Evolutionary conservation across 2,113 vertebrate species (phyloP).

Genomic region (Ariopsis seemanni): DNA sequence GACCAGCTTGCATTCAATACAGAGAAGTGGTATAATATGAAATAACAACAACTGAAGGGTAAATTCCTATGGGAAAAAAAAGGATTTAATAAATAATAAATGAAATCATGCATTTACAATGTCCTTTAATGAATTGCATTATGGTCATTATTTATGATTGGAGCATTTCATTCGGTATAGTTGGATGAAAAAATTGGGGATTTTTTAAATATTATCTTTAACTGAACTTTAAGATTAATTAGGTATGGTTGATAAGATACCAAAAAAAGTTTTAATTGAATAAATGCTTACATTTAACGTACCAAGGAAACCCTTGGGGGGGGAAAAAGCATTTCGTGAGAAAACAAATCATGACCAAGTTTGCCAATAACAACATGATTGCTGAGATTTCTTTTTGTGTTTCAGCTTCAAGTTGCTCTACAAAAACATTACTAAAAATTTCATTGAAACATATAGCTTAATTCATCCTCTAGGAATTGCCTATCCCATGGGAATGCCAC

Average conservation of each 20-base stretch:
- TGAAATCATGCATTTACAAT: not conserved
- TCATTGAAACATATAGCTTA: slow-evolving; percentile 49
- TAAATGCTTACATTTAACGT: not conserved
- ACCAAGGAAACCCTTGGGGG: not conserved
- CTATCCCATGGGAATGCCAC: slow-evolving; percentile 35
- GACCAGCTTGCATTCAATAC: not conserved
- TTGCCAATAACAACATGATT: slow-evolving; percentile 23
- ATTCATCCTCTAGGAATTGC: slow-evolving; percentile 49
- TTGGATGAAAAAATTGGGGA: not conserved
- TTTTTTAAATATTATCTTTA: not conserved
- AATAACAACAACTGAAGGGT: not conserved
- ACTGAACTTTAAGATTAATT: not conserved
- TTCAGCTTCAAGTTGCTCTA: slow-evolving; percentile 29
- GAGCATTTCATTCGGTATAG: not conserved
- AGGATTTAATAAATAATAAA: not conserved
- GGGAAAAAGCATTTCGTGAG: not conserved
- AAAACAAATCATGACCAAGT: not conserved
- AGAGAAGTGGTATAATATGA: not conserved
- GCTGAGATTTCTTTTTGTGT: slow-evolving; percentile 27
- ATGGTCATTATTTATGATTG: not conserved
- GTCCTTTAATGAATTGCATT: not conserved
- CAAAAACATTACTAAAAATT: slow-evolving; percentile 50
- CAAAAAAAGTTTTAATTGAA: not conserved
- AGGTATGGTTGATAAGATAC: not conserved
- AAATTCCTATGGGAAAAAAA: not conserved